These are phyloP conservation scores for Philereme transversata DNA, from an alignment of 2,888 invertebrate species.

Conservation along the genomic window DNA sequence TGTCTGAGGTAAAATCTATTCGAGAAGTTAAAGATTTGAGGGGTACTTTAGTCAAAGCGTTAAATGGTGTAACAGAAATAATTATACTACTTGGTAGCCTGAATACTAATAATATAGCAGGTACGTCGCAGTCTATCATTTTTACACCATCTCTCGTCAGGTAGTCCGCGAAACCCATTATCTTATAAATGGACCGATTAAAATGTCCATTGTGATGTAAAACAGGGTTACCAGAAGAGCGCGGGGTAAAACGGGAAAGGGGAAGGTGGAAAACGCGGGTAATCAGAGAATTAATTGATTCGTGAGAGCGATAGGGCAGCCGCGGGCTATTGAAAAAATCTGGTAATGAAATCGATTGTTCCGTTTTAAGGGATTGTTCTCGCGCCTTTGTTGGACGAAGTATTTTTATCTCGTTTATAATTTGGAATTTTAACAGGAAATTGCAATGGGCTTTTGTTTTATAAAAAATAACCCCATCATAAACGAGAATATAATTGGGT, in stretches of 20 bases:
- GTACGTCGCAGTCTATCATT: conserved; percentile 5
- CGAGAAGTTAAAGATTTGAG: no score
- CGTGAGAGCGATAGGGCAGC: conserved; percentile 34
- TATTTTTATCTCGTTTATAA: conserved; percentile 13
- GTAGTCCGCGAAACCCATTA: conserved; percentile 26
- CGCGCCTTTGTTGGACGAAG: conserved; percentile 11
- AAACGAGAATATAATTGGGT: no score
- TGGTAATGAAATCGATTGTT: conserved; percentile 31
- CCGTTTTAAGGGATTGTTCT: conserved; percentile 16
- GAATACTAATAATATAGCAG: background rate
- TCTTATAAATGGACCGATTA: conserved; percentile 47
- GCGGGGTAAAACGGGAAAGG: conserved; percentile 8
- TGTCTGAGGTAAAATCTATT: no score
- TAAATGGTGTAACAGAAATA: no score
- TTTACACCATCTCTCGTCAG: conserved; percentile 10
- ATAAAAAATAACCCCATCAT: no score
- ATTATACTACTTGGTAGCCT: no score
- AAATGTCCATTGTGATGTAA: conserved; percentile 51
- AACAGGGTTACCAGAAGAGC: conserved; percentile 29
- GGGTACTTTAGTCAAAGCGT: no score
- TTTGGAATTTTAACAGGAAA: conserved; percentile 17
- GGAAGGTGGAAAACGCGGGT: conserved; percentile 44
- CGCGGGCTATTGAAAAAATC: conserved; percentile 30
- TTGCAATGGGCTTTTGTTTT: background rate
- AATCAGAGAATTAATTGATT: conserved; percentile 61